These are phyloP conservation scores for Pseudoips prasinana DNA, from an alignment of 2,888 invertebrate species.

Conservation along the genomic window DNA sequence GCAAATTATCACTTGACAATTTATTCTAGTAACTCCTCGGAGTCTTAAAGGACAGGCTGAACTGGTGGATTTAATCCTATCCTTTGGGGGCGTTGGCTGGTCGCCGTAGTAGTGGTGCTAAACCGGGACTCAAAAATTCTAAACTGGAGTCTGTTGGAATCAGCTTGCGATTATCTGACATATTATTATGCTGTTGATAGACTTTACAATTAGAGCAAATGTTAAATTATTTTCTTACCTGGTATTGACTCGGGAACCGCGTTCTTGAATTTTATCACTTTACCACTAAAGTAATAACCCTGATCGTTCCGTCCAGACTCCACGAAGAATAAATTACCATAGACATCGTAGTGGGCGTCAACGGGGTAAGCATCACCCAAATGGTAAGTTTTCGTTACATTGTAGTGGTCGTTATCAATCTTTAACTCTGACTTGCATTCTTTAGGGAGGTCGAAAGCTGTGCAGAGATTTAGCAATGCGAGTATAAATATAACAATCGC, in stretches of 20 bases:
- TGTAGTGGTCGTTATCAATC: conserved; percentile 55
- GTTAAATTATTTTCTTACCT: conserved; percentile 57
- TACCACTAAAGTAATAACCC: conserved; percentile 54
- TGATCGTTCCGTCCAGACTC: conserved; percentile 44
- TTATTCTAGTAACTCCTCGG: too few relatives aligned
- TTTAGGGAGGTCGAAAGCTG: conserved; percentile 56
- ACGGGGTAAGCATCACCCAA: conserved; percentile 52
- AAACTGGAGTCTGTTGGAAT: too few relatives aligned
- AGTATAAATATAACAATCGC: conserved; percentile 32
- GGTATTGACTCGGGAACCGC: conserved; percentile 43
- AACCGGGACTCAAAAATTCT: too few relatives aligned
- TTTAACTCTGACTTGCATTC: conserved; percentile 50
- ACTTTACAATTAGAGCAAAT: too few relatives aligned
- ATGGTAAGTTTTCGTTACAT: conserved; percentile 44
- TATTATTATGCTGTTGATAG: too few relatives aligned
- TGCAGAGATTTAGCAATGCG: conserved; percentile 28
- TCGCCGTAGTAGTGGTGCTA: too few relatives aligned
- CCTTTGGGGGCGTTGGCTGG: too few relatives aligned
- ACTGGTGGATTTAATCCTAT: too few relatives aligned
- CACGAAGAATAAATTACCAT: conserved; percentile 64
- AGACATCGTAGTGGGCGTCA: conserved; percentile 60
- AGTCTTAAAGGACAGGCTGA: too few relatives aligned
- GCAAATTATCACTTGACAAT: too few relatives aligned
- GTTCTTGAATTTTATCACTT: conserved; percentile 47
- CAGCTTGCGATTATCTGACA: too few relatives aligned